Evolutionary conservation across 2,888 invertebrate species (phyloP), one percentile per base, ranked within the genome.

Genomic region (Metallyticus violacea): DNA sequence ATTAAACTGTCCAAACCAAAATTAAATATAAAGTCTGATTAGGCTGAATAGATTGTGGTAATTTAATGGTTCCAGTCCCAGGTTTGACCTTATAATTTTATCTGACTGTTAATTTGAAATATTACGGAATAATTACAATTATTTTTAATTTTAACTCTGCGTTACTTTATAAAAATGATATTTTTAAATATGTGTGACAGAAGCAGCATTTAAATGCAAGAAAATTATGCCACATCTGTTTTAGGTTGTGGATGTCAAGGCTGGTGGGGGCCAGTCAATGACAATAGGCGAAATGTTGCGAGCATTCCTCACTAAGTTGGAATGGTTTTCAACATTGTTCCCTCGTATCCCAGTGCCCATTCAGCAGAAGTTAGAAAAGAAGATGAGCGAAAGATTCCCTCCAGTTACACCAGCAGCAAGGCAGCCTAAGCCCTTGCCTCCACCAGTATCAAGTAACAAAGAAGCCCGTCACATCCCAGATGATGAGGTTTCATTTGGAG

Each of bases 271-370:
- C 15, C 98, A 98, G 91, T 93, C 93, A 86, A 97, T 99, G 94
- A 96, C 96, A 27, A 96, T 99, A 87, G 99, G 99, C 0, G 97
- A 97, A 89, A 96, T 99, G 93, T 94, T 97, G 25, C 95, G 98
- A 79, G 98, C 98, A 91, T 98, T 98, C 94, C 94, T 99, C 85
- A 96, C 97, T 87, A 99, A 99, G 91, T 93, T 99, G 87, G 99
- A 99, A 91, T 99, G 99, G 99, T 99, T 99, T 93, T 97, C 98
- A 79, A 99, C 99, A 0, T 93, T 99, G 26, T 99, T 99, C 91
- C 99, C 99, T 0, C 94, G 99, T 89, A 99, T 99, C 91, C 99
- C 99, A 0, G 99, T 99, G 87, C 99, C 99, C 28, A 99, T 99
- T 90, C 77, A 97, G 92, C 98, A 98, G 91, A 96, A 96, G 91